phyloP scores from a whole-genome alignment of 2,888 invertebrate species.

The Caenorhabditis drosophilae region DNA sequence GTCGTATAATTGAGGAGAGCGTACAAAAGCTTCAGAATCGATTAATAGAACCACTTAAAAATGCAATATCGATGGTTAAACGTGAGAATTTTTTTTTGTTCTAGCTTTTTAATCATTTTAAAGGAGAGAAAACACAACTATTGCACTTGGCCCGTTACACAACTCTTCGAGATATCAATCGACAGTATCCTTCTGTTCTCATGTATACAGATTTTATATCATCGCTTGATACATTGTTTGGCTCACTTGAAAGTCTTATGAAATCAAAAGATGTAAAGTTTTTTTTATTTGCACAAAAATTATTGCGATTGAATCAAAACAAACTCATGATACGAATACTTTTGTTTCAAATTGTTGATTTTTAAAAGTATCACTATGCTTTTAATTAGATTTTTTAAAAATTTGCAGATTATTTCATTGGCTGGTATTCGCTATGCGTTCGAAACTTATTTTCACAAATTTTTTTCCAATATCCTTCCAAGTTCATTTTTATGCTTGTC shows the following conservation, averaged over 20 bases:
- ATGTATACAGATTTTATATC: slow-evolving; percentile 9
- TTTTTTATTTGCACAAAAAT: neutral
- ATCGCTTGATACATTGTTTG: slow-evolving; percentile 9
- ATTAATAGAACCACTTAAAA: slow-evolving; percentile 23
- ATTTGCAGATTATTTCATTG: slow-evolving; percentile 12
- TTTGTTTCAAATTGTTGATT: neutral
- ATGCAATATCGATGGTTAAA: slow-evolving; percentile 19
- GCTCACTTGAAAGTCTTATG: slow-evolving; percentile 8
- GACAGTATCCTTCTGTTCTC: slow-evolving; percentile 16
- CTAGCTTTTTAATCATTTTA: neutral
- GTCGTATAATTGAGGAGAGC: slow-evolving; percentile 12
- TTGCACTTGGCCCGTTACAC: slow-evolving; percentile 13
- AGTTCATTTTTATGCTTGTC: slow-evolving; percentile 26
- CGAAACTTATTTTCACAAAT: slow-evolving; percentile 10
- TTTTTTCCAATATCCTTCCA: slow-evolving; percentile 11
- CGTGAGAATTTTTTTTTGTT: slow-evolving; percentile 1
- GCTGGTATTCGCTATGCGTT: slow-evolving; percentile 22
- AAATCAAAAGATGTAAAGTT: slow-evolving; percentile 14
- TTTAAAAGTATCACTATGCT: too few relatives aligned
- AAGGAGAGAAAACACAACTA: slow-evolving; percentile 29
- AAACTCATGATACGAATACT: neutral
- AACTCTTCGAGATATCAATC: slow-evolving; percentile 10
- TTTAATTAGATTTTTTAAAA: too few relatives aligned
- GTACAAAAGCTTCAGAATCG: slow-evolving; percentile 22
- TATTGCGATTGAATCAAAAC: neutral